Conservation (phyloP, 2,113 vertebrate genomes). For the Edolisoma coerulescens region DNA sequence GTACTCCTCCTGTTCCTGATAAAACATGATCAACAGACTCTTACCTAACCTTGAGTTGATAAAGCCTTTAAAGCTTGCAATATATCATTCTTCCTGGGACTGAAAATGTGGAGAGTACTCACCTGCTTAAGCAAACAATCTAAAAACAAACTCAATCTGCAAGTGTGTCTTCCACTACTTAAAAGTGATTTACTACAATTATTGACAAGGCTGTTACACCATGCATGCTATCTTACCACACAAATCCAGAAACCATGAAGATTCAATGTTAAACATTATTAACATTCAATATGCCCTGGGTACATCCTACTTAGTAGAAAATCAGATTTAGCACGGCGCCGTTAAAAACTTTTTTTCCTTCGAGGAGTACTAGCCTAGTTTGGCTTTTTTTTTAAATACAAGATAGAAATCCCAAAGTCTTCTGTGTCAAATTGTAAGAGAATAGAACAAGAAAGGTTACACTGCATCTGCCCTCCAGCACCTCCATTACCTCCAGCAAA, state of each 20-base stretch:
- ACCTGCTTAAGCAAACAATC: not conserved
- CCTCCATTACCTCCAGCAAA: not conserved
- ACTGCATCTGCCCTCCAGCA: not conserved
- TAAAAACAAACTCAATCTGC: not conserved
- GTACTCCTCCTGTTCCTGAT: not conserved
- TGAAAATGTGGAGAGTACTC: not conserved
- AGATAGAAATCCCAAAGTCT: not conserved
- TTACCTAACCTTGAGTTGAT: not conserved
- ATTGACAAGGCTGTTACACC: not conserved
- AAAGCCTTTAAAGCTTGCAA: not conserved
- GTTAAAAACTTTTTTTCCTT: not conserved
- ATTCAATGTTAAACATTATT: not conserved
- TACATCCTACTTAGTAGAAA: not conserved
- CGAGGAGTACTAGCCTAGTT: not conserved
- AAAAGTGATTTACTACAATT: not conserved
- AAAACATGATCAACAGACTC: slow-evolving; percentile 8
- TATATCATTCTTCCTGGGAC: not conserved
- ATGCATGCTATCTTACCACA: not conserved
- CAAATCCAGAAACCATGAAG: not conserved
- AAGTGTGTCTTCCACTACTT: not conserved
- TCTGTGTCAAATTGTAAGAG: not conserved
- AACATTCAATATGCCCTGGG: not conserved
- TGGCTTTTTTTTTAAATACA: not conserved
- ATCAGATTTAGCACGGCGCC: not conserved
- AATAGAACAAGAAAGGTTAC: not conserved